These are phyloP conservation scores for Polypedilum pembai DNA, from an alignment of 1,140 invertebrate genomes.

Conservation along the genomic window DNA sequence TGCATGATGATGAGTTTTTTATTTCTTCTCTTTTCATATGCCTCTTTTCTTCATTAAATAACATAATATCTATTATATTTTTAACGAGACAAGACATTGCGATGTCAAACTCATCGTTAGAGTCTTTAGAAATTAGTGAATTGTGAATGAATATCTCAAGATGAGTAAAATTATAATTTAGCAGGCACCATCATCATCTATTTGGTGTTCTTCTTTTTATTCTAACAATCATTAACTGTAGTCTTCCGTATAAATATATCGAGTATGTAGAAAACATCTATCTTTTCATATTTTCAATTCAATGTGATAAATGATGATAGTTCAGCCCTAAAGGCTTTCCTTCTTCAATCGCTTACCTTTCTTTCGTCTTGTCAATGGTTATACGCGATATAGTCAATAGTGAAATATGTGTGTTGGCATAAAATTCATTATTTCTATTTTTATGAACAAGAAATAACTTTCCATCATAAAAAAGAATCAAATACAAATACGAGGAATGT, in stretches of 20 bases:
- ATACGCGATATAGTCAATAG: neutral
- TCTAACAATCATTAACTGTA: neutral
- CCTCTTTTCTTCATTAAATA: neutral
- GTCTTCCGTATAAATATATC: conserved; percentile 1
- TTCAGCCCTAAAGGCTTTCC: neutral
- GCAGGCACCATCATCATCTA: neutral
- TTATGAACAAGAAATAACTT: neutral
- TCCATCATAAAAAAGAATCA: conserved; percentile 17
- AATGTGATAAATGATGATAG: conserved; percentile 3
- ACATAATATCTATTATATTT: conserved; percentile 15
- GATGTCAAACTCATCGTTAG: conserved; percentile 16
- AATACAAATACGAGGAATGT: conserved; percentile 12
- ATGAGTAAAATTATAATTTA: neutral
- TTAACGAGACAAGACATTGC: conserved; percentile 16
- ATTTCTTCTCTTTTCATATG: too few relatives aligned
- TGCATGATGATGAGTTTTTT: neutral
- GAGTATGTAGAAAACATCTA: neutral
- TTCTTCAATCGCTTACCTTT: neutral
- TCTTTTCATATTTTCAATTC: neutral
- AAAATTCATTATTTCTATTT: conserved; percentile 8
- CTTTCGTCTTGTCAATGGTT: too few relatives aligned
- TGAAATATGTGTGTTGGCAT: conserved; percentile 17
- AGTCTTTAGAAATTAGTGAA: neutral
- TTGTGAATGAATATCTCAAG: conserved; percentile 1
- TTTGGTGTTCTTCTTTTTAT: neutral